Percentiles rank a stretch among this genome's conserved stretches.
phyloP scores from a whole-genome alignment of 1,140 invertebrate genomes.

The Heterodera carotae region DNA sequence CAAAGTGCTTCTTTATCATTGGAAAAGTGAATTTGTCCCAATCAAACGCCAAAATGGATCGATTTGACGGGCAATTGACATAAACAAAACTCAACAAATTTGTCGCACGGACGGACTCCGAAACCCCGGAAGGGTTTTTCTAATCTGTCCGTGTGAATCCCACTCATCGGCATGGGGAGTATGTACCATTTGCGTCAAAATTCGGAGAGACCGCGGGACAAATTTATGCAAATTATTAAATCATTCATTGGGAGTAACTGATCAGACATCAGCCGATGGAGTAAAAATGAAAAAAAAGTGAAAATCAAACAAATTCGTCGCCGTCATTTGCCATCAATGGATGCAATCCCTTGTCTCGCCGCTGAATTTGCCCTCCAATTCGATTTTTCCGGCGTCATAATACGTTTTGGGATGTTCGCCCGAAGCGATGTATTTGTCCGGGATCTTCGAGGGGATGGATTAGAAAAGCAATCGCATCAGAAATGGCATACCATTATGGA shows the following conservation, averaged over 20 bases:
- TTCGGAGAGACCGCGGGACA: neutral
- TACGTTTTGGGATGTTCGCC: conserved; percentile 40
- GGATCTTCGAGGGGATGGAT: conserved; percentile 23
- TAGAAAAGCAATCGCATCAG: conserved; percentile 6
- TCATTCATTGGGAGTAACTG: neutral
- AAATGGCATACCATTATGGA: conserved; percentile 41
- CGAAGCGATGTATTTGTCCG: conserved; percentile 40
- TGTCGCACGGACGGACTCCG: neutral
- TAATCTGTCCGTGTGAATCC: neutral
- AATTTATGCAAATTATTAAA: conserved; percentile 6
- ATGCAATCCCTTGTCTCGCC: conserved; percentile 50
- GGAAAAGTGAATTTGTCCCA: neutral
- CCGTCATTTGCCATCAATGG: conserved; percentile 44
- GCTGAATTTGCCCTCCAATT: conserved; percentile 45
- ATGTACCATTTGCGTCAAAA: neutral
- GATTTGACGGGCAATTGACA: conserved; percentile 1
- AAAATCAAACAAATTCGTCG: neutral
- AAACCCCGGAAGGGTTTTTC: neutral
- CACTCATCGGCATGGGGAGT: neutral
- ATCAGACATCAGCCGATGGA: neutral
- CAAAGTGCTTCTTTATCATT: neutral
- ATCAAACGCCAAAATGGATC: neutral
- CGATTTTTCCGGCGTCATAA: conserved; percentile 47
- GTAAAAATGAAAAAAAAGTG: neutral
- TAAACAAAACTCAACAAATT: neutral